These are phyloP conservation scores for Antennarius striatus DNA, from an alignment of 2,113 vertebrate species.

Conservation along the genomic window DNA sequence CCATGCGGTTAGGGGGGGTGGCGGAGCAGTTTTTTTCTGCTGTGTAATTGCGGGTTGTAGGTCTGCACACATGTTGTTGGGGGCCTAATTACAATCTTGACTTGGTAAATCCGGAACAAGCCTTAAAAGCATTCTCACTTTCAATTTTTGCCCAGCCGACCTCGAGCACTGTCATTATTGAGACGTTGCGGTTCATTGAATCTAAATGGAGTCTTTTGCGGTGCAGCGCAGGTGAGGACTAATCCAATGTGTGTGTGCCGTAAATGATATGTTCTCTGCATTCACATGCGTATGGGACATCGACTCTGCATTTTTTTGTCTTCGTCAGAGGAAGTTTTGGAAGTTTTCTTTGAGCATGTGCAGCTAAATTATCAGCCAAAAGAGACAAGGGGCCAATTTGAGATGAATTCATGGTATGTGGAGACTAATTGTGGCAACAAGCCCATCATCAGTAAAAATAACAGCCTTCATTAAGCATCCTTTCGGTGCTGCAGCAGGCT, in stretches of 20 bases:
- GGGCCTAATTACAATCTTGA: slow-evolving; percentile 77
- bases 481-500: slow-evolving; percentile 30
- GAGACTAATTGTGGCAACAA: slow-evolving; percentile 55
- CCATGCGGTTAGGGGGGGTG: slow-evolving; percentile 28
- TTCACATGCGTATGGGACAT: neutral
- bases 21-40: slow-evolving; percentile 56
- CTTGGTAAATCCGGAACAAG: slow-evolving; percentile 65
- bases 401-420: slow-evolving; percentile 68
- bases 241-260: slow-evolving; percentile 21
- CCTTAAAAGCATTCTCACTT: slow-evolving; percentile 63
- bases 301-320: too few relatives aligned
- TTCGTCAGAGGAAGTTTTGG: too few relatives aligned
- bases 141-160: slow-evolving; percentile 49
- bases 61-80: slow-evolving; percentile 65
- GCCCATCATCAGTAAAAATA: slow-evolving; percentile 43
- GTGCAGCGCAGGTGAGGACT: slow-evolving; percentile 45
- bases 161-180: slow-evolving; percentile 46
- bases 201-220: slow-evolving; percentile 58
- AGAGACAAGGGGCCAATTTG: slow-evolving; percentile 50
- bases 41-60: slow-evolving; percentile 73
- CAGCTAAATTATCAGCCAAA: too few relatives aligned
- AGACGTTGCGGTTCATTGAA: slow-evolving; percentile 39
- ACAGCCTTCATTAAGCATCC: slow-evolving; percentile 63
- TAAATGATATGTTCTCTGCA: slow-evolving; percentile 13
- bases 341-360: too few relatives aligned